These are phyloP conservation scores for Drosophila gunungcola DNA, from an alignment of 1,140 invertebrate species.

Conservation along the genomic window DNA sequence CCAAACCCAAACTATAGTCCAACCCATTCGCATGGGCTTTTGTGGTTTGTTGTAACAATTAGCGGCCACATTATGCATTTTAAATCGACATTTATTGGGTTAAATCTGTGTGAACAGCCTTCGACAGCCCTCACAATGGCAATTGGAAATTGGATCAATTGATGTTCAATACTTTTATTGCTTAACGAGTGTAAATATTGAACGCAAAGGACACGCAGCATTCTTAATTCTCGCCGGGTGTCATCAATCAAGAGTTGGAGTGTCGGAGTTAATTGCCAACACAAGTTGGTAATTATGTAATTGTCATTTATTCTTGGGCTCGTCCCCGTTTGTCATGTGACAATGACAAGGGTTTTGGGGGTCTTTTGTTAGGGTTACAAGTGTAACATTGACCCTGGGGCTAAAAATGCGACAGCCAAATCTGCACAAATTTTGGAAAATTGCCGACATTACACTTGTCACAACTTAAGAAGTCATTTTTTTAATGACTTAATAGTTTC, in stretches of 20 bases:
- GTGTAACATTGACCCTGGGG: conserved; percentile 20
- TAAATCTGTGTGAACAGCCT: conserved; percentile 64
- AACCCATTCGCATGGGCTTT: conserved; percentile 31
- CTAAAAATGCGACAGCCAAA: conserved; percentile 32
- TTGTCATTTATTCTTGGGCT: conserved; percentile 46
- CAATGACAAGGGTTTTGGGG: conserved; percentile 40
- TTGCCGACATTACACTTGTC: conserved; percentile 15
- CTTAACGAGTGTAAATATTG: conserved; percentile 79
- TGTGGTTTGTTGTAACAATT: conserved; percentile 75
- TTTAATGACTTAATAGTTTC: conserved; percentile 28
- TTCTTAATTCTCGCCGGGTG: conserved; percentile 54
- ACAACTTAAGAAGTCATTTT: conserved; percentile 4
- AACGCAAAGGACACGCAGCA: conserved; percentile 48
- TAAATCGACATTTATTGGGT: conserved; percentile 70
- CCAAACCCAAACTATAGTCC: not conserved
- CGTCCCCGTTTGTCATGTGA: conserved; percentile 23
- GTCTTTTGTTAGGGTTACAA: conserved; percentile 2
- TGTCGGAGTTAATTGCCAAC: conserved; percentile 70
- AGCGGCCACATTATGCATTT: conserved; percentile 63
- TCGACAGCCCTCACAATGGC: conserved; percentile 35
- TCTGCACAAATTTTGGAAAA: conserved; percentile 30
- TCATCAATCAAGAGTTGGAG: conserved; percentile 65
- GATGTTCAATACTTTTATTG: conserved; percentile 46
- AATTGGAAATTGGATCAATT: conserved; percentile 56
- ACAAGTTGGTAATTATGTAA: conserved; percentile 76